These are phyloP conservation scores for Strigamia maritima DNA, from an alignment of 2,888 invertebrate genomes.

Conservation along the genomic window DNA sequence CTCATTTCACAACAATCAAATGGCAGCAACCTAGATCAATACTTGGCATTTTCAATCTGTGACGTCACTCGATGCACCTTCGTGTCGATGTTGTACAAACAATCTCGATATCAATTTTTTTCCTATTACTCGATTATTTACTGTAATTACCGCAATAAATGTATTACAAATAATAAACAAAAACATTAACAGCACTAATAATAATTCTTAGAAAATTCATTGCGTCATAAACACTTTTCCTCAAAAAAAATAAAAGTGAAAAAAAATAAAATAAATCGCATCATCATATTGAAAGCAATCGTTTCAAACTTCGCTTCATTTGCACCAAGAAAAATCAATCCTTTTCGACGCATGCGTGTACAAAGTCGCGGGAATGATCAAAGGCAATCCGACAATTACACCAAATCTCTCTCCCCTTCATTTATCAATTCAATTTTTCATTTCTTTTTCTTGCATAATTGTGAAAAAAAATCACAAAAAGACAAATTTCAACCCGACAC, in stretches of 20 bases:
- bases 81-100: too few species aligned
- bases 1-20: too few species aligned
- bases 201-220: too few species aligned
- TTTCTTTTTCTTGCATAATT: background rate
- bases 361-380: slow-evolving; percentile 1
- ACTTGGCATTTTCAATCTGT: too few species aligned
- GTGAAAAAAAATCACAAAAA: background rate
- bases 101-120: too few species aligned
- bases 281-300: background rate
- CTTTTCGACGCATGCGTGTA: background rate
- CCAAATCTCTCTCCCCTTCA: background rate
- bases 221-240: background rate
- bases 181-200: too few species aligned
- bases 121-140: too few species aligned
- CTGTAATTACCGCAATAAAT: too few species aligned
- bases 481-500: background rate
- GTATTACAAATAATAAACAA: too few species aligned
- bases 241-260: background rate
- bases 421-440: slow-evolving; percentile 12
- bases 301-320: background rate
- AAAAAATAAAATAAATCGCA: background rate
- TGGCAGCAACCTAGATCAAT: too few species aligned
- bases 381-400: slow-evolving; percentile 1
- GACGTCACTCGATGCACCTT: too few species aligned
- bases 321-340: slow-evolving; percentile 6